phyloP scores from a whole-genome alignment of 1,140 invertebrate species.

The Nylanderia fulva region DNA sequence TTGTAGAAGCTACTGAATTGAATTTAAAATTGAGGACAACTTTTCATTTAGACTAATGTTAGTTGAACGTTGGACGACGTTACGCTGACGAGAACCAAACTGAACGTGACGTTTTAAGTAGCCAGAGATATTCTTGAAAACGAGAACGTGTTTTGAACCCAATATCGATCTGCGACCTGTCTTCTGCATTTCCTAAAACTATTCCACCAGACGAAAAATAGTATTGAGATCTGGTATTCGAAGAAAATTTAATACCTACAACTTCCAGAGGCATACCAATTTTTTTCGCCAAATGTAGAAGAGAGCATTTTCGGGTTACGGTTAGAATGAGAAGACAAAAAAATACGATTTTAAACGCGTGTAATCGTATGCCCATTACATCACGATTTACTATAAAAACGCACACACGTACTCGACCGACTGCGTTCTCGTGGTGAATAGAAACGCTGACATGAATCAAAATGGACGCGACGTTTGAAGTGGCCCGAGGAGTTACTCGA shows the following conservation, averaged over 20 bases:
- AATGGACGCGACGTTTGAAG: conserved; percentile 75
- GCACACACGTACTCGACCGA: conserved; percentile 28
- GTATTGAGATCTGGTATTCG: not conserved
- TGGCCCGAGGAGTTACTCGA: conserved; percentile 68
- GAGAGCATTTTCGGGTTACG: not conserved
- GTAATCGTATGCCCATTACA: conserved; percentile 23
- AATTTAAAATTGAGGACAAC: conserved; percentile 34
- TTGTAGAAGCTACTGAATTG: not conserved
- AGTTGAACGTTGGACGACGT: not conserved
- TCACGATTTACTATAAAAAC: conserved; percentile 28
- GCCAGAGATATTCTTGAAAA: conserved; percentile 2
- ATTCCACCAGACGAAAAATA: not conserved
- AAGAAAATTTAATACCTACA: not conserved
- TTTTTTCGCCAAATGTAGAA: not conserved
- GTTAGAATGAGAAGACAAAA: not conserved
- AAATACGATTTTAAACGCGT: conserved; percentile 3
- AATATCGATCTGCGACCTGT: not conserved
- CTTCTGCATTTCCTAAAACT: not conserved
- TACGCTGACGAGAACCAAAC: conserved; percentile 22
- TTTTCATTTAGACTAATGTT: conserved; percentile 17
- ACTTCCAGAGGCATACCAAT: not conserved
- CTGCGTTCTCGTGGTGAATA: conserved; percentile 52
- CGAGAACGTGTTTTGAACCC: conserved; percentile 7
- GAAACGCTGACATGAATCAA: conserved; percentile 55
- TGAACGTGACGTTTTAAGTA: conserved; percentile 49